These are phyloP conservation scores for Blastobasis lacticolella DNA, from an alignment of 2,888 invertebrate genomes.

Conservation along the genomic window DNA sequence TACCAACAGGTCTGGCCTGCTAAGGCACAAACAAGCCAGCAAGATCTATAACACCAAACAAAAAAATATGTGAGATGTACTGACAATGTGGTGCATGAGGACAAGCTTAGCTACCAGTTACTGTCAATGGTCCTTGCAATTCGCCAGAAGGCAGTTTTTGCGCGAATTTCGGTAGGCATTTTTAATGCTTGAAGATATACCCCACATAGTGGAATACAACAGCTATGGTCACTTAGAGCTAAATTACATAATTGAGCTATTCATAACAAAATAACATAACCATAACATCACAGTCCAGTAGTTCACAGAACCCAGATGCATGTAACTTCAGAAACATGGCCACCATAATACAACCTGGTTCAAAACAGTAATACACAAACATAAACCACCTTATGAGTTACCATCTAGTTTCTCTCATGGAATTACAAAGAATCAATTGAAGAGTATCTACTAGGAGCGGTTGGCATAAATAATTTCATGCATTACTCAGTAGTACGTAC, in stretches of 20 bases:
- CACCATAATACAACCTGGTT: constrained; percentile 53
- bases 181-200: constrained; percentile 12
- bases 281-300: constrained; percentile 45
- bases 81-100: constrained; percentile 62
- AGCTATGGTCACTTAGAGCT: constrained; percentile 34
- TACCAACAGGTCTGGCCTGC: constrained; percentile 83
- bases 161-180: constrained; percentile 60
- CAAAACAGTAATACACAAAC: constrained; percentile 67
- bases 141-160: constrained; percentile 66
- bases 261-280: constrained; percentile 45
- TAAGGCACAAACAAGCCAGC: constrained; percentile 84
- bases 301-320: constrained; percentile 56
- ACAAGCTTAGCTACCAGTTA: constrained; percentile 53
- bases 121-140: constrained; percentile 71
- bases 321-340: constrained; percentile 72
- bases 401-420: constrained; percentile 35
- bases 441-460: constrained; percentile 48
- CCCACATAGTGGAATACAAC: constrained; percentile 40
- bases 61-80: constrained; percentile 59
- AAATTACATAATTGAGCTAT: constrained; percentile 62
- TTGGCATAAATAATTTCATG: constrained; percentile 68
- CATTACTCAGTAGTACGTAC: constrained; percentile 69
- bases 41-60: constrained; percentile 81
- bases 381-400: constrained; percentile 44
- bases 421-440: constrained; percentile 59